phyloP scores from a whole-genome alignment of 1,140 invertebrate genomes.

The silkworm (Bombyx mori) region DNA sequence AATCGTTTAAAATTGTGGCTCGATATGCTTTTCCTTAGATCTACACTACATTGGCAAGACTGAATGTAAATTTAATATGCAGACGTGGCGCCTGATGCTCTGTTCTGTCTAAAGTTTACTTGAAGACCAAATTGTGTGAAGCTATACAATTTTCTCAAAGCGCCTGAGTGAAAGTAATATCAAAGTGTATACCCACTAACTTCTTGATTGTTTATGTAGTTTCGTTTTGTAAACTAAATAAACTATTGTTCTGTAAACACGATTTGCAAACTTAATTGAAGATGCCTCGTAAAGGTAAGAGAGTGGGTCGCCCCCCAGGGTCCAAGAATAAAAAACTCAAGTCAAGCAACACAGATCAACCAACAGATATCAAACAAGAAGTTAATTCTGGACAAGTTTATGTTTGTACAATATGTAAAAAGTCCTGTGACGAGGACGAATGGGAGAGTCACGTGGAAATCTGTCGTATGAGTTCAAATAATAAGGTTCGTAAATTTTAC shows the following conservation, averaged over 20 bases:
- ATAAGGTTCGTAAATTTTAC: too few species aligned
- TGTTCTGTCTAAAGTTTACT: too few species aligned
- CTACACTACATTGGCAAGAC: too few species aligned
- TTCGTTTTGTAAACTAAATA: conserved; percentile 6
- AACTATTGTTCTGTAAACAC: conserved; percentile 11
- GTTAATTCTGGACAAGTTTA: conserved; percentile 5
- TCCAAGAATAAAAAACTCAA: conserved; percentile 27
- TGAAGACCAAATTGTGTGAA: background rate
- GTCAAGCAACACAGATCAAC: conserved; percentile 9
- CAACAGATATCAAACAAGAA: conserved; percentile 11
- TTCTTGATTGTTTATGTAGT: conserved; percentile 8
- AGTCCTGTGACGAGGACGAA: conserved; percentile 1
- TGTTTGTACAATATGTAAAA: conserved; percentile 13
- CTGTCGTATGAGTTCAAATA: too few species aligned
- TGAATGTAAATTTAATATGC: background rate
- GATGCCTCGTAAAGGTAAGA: conserved; percentile 44
- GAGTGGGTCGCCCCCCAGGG: conserved; percentile 29
- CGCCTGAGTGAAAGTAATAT: conserved; percentile 65
- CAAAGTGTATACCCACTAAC: conserved; percentile 32
- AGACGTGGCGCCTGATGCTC: conserved; percentile 3
- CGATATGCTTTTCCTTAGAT: too few species aligned
- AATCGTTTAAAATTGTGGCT: too few species aligned
- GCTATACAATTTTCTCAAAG: conserved; percentile 16
- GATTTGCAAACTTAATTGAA: conserved; percentile 5
- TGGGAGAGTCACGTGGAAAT: background rate